Conservation (phyloP, 2,888 invertebrate species). For the Drosophila nr. fundita region DNA sequence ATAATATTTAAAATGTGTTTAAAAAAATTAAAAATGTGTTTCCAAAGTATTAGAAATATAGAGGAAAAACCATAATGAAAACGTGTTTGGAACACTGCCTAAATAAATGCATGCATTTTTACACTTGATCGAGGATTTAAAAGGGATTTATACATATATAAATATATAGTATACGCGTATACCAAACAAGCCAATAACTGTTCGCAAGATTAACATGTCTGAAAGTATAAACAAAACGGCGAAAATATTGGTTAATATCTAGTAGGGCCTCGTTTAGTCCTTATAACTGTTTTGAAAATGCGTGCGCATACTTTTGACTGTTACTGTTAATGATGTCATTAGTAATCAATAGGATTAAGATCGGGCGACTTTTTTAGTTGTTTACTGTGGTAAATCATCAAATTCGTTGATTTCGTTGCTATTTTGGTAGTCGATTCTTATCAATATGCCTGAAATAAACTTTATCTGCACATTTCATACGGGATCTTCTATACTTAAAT, state of each 20-base stretch:
- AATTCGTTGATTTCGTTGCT: background rate
- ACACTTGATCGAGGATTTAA: background rate
- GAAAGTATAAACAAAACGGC: background rate
- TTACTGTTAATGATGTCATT: background rate
- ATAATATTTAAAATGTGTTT: background rate
- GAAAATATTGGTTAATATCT: background rate
- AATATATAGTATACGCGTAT: too few species aligned
- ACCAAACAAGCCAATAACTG: background rate
- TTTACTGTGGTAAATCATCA: background rate
- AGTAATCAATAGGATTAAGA: background rate
- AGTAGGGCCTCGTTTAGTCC: fast-evolving
- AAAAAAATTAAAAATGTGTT: background rate
- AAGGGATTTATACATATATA: background rate
- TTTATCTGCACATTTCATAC: background rate
- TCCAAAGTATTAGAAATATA: background rate
- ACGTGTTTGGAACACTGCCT: background rate
- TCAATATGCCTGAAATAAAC: background rate
- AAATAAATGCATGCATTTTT: background rate
- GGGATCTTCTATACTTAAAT: background rate
- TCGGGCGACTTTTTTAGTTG: background rate
- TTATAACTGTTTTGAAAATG: background rate
- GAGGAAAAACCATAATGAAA: background rate
- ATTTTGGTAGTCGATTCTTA: background rate
- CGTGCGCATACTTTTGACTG: background rate
- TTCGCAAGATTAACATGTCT: background rate